Percentiles rank a stretch among this genome's conserved stretches.
Evolutionary conservation across 2,797 vertebrate species (phyloP).

Genomic region (Sebastes goodei): DNA sequence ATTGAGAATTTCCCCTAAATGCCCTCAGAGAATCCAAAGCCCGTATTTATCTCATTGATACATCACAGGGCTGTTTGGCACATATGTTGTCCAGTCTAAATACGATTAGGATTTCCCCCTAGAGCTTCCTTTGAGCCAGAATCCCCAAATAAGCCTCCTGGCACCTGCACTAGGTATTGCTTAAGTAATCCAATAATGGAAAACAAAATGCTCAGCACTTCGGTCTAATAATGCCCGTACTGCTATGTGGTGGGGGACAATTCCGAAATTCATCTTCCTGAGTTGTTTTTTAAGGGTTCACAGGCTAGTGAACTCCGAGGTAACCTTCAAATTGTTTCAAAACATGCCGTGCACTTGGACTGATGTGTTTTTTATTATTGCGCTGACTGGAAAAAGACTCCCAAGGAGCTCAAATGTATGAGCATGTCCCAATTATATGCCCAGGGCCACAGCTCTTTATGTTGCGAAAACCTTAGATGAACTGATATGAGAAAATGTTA

Average conservation of each 20-base stretch:
- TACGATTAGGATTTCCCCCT: constrained; percentile 59
- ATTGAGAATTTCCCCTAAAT: constrained; percentile 29
- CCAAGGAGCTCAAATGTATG: constrained; percentile 10
- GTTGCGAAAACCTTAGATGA: constrained; percentile 16
- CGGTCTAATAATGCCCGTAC: constrained; percentile 32
- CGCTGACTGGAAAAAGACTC: constrained; percentile 22
- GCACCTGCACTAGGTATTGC: constrained; percentile 56
- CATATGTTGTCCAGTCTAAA: constrained; percentile 64
- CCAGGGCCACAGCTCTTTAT: not conserved
- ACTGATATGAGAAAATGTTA: constrained; percentile 34
- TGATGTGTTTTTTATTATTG: constrained; percentile 29
- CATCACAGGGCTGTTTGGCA: constrained; percentile 59
- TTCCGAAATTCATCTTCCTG: constrained; percentile 27
- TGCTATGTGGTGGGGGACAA: constrained; percentile 1
- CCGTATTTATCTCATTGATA: constrained; percentile 59
- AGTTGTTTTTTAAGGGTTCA: constrained; percentile 28
- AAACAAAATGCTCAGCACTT: constrained; percentile 52
- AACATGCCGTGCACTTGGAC: constrained; percentile 8
- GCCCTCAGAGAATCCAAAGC: constrained; percentile 38
- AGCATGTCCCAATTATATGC: constrained; percentile 7
- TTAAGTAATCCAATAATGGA: constrained; percentile 68
- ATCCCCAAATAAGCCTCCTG: constrained; percentile 60
- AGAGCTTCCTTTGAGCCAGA: constrained; percentile 50
- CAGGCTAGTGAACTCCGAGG: constrained; percentile 31
- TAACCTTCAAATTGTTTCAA: constrained; percentile 44